These are phyloP conservation scores for Olivierus martensii DNA, from an alignment of 1,140 invertebrate species.

Conservation along the genomic window DNA sequence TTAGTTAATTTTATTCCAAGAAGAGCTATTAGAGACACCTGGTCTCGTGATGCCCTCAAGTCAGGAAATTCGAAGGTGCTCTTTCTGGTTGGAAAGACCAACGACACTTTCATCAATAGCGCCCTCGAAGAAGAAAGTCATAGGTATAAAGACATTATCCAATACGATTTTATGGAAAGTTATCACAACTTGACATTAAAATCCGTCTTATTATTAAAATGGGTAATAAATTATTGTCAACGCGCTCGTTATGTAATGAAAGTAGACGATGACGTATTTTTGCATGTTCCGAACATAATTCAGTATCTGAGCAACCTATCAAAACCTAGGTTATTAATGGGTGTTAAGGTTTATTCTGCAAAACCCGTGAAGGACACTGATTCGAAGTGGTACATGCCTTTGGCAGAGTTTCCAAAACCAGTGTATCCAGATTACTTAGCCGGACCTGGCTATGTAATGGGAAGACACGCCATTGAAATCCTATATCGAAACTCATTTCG, in stretches of 20 bases:
- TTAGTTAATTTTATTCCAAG: background rate
- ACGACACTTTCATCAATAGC: background rate
- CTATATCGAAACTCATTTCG: constrained; percentile 28
- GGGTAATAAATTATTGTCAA: constrained; percentile 31
- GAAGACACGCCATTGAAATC: constrained; percentile 27
- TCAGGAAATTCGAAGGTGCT: background rate
- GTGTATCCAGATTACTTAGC: constrained; percentile 38
- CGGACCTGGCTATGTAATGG: constrained; percentile 24
- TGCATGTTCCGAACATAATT: constrained; percentile 37
- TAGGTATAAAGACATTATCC: constrained; percentile 62
- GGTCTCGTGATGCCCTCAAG: background rate
- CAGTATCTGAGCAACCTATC: background rate
- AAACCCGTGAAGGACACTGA: constrained; percentile 9
- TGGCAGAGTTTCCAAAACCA: constrained; percentile 20
- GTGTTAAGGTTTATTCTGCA: background rate
- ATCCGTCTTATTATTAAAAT: constrained; percentile 67
- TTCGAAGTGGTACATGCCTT: constrained; percentile 22
- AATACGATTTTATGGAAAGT: constrained; percentile 72
- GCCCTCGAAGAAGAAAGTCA: constrained; percentile 9
- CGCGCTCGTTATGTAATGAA: constrained; percentile 31
- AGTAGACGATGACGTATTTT: constrained; percentile 22
- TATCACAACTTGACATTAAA: constrained; percentile 88
- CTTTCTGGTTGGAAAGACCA: background rate
- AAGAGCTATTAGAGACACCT: background rate
- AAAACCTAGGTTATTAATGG: background rate